A percentile compares a stretch with the other conserved stretches of the same genome.
Conservation (phyloP, 2,888 invertebrate species). For the Chirona hameri region DNA sequence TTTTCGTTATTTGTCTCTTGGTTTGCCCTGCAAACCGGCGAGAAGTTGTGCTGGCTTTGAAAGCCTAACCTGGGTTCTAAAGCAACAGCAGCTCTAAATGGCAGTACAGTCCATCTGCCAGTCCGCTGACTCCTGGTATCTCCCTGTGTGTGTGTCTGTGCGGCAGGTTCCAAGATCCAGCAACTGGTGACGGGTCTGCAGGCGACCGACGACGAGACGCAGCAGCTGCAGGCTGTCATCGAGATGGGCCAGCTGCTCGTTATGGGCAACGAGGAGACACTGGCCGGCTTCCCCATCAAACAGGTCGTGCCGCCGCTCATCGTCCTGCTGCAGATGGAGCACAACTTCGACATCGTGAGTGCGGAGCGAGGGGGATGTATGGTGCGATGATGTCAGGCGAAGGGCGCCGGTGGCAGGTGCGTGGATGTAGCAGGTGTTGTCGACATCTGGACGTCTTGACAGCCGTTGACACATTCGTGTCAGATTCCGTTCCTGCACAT, state of each 20-base stretch:
- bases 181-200: conserved; percentile 87
- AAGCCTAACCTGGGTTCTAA: too few relatives aligned
- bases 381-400: too few relatives aligned
- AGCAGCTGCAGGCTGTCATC: conserved; percentile 92
- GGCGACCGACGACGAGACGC: conserved; percentile 89
- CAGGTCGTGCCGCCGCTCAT: conserved; percentile 95
- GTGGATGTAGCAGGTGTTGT: too few relatives aligned
- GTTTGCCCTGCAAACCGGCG: too few relatives aligned
- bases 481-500: too few relatives aligned
- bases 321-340: conserved; percentile 87
- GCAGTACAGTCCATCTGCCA: too few relatives aligned
- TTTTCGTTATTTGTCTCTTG: too few relatives aligned
- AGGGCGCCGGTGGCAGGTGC: too few relatives aligned
- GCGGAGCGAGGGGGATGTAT: background rate
- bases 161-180: conserved; percentile 73
- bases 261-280: conserved; percentile 98
- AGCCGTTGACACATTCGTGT: too few relatives aligned
- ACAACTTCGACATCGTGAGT: conserved; percentile 93
- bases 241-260: conserved; percentile 98
- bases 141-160: background rate
- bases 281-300: conserved; percentile 97
- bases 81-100: too few relatives aligned
- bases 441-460: too few relatives aligned
- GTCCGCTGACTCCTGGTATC: background rate
- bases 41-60: too few relatives aligned